Base-by-base conservation (phyloP, 2,888 invertebrate genomes). In the Chloromyia formosa region DNA sequence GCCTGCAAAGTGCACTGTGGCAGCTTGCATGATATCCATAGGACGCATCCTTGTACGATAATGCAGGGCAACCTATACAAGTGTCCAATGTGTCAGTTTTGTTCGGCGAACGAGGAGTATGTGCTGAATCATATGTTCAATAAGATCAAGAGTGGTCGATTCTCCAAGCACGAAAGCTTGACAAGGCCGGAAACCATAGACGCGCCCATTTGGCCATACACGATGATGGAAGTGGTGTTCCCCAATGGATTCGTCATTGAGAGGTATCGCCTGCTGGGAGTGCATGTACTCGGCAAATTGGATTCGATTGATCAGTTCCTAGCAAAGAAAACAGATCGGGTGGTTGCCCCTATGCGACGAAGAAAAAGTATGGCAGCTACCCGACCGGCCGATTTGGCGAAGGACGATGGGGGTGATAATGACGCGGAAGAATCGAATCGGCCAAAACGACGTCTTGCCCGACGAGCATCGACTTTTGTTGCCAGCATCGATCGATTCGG, bases 61-160 rank as follows among this genome's bases (percentile, higher is more conserved):
- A 10, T 20, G 42, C 56, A 86, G 0, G 81, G 82, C 0, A 78
- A 86, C 0, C 86, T 88, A 0, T 83, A 86, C 10, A 87, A 86
- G 75, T 89, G 89, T 76, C 82, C 84, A 14, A 80, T 82, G 9
- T 89, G 89, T 75, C 77, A 81, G 9, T 82, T 79, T 1, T 81
- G 87, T 0, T 81, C 85, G 0, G 78, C 81, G 0, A 80, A 83
- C 2, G 78, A 86, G n/a, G 56, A 78, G 18, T 79, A 81, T 0
- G 80, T 87, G 23, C 76, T 83, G 35, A 81, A 81, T 0, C 89
- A 89, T 74, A 86, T 87, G 77, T 77, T 77, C 0, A 75, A 76
- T 0, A 77, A 79, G 0, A 77, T 83, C 14, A 74, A 78, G 7
- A 82, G 82, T 49, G 77, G 77, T 0, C 40, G 74, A 0, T 72